Evolutionary conservation across 2,888 invertebrate species (phyloP).

Genomic region (Geotrupes spiniger): DNA sequence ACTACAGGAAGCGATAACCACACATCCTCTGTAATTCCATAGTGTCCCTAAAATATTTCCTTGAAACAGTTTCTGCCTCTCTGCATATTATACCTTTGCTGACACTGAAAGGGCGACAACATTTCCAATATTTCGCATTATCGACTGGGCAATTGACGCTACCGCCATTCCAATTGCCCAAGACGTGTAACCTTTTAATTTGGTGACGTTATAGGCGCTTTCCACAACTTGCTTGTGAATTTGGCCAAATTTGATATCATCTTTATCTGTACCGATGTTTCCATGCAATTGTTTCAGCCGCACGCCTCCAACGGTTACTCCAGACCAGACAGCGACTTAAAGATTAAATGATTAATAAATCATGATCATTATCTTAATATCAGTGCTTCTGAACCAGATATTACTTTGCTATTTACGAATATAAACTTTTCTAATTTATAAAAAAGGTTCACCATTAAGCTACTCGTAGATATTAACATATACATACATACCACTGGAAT

Average conservation of each 20-base stretch:
- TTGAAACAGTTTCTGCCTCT: no score
- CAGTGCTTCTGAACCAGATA: no score
- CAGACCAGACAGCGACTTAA: constrained; percentile 88
- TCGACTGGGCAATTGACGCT: constrained; percentile 58
- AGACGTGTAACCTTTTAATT: constrained; percentile 85
- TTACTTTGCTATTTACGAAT: no score
- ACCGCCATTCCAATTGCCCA: constrained; percentile 87
- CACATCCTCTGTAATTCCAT: constrained; percentile 77
- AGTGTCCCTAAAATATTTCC: constrained; percentile 64
- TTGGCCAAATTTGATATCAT: constrained; percentile 73
- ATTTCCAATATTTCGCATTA: constrained; percentile 63
- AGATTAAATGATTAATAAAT: constrained; percentile 14
- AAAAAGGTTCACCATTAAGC: no score
- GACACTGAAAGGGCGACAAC: constrained; percentile 78
- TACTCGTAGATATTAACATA: no score
- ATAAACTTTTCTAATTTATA: no score
- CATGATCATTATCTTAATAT: no score
- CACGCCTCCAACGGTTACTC: constrained; percentile 89
- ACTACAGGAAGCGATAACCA: constrained; percentile 83
- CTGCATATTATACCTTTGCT: no score
- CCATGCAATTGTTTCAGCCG: constrained; percentile 76
- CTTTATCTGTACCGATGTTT: constrained; percentile 61
- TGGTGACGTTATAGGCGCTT: constrained; percentile 85
- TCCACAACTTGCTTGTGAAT: constrained; percentile 80
- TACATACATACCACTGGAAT: neutral